Percentiles rank a stretch among this genome's conserved stretches.
phyloP scores from a whole-genome alignment of 1,140 invertebrate species.

The Coptotermes formosanus region DNA sequence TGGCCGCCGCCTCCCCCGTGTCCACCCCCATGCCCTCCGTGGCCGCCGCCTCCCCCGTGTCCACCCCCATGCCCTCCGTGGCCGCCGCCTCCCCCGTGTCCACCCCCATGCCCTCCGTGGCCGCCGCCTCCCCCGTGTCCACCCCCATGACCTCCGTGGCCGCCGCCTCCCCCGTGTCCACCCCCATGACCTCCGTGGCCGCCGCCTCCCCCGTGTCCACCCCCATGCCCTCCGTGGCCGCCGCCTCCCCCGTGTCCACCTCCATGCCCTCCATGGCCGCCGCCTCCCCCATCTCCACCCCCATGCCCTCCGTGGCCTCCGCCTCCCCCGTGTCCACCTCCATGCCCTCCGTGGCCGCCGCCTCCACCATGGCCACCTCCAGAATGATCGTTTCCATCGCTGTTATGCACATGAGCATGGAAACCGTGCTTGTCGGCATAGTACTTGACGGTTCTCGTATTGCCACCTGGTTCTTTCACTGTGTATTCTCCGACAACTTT shows the following conservation, averaged over 20 bases:
- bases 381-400: conserved; percentile 26
- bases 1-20: background rate
- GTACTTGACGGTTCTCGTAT: conserved; percentile 47
- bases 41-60: background rate
- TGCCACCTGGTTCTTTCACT: conserved; percentile 53
- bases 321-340: background rate
- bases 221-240: background rate
- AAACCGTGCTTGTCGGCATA: conserved; percentile 43
- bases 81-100: background rate
- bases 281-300: background rate
- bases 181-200: background rate
- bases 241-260: background rate
- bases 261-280: background rate
- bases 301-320: background rate
- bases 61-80: conserved; percentile 13
- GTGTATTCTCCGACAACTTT: conserved; percentile 40
- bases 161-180: background rate
- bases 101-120: background rate
- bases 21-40: background rate
- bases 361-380: conserved; percentile 17
- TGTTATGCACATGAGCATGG: conserved; percentile 24
- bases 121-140: background rate
- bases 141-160: background rate
- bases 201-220: background rate
- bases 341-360: background rate